phyloP scores from a whole-genome alignment of 2,888 invertebrate species.

The Proisotoma minuta region DNA sequence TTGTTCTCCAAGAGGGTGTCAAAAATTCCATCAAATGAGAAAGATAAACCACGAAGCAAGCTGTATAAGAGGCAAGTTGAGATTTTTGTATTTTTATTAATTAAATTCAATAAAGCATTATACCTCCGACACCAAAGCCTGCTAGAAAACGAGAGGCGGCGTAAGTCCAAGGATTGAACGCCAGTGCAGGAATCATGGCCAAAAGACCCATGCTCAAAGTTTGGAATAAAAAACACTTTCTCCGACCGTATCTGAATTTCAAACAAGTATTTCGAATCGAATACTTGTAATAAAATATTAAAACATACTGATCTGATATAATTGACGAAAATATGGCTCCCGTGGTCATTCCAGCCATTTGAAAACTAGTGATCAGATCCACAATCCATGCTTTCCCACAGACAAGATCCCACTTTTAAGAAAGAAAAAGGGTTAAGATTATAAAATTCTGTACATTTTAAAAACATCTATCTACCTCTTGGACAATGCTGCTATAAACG shows the following conservation, averaged over 20 bases:
- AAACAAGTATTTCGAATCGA: background rate
- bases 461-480: slow-evolving; percentile 23
- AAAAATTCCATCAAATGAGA: slow-evolving; percentile 41
- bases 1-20: slow-evolving; percentile 32
- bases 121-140: slow-evolving; percentile 39
- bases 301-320: slow-evolving; percentile 31
- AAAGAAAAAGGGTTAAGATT: background rate
- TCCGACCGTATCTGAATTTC: slow-evolving; percentile 26
- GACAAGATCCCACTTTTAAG: slow-evolving; percentile 30
- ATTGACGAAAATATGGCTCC: slow-evolving; percentile 32
- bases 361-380: slow-evolving; percentile 32
- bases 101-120: background rate
- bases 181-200: slow-evolving; percentile 30
- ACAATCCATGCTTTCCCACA: slow-evolving; percentile 33
- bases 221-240: slow-evolving; percentile 31
- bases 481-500: slow-evolving; percentile 30
- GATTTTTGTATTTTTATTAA: background rate
- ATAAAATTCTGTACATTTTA: background rate
- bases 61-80: slow-evolving; percentile 2
- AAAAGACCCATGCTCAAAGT: slow-evolving; percentile 28
- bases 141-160: slow-evolving; percentile 27
- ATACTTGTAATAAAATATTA: background rate
- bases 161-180: slow-evolving; percentile 32
- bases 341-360: slow-evolving; percentile 39
- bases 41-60: slow-evolving; percentile 29